Evolutionary conservation across 2,113 vertebrate genomes (phyloP).

Genomic region (Phylloscopus trochilus): DNA sequence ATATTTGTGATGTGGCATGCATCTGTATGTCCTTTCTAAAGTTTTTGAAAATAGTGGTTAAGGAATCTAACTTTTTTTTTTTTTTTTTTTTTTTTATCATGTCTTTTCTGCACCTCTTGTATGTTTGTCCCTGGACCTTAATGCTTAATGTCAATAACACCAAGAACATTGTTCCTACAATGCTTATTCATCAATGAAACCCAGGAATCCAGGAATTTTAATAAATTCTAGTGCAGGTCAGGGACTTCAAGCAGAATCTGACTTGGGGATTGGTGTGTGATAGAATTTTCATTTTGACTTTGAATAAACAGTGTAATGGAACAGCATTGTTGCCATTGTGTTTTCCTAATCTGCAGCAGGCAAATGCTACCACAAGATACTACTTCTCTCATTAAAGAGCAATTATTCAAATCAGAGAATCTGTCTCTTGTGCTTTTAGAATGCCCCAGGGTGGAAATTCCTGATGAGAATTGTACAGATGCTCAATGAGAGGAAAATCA

Average conservation of each 20-base stretch:
- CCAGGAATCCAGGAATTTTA: not conserved
- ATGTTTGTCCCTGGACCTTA: not conserved
- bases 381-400: not conserved
- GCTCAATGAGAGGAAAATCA: not conserved
- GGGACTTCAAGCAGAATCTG: not conserved
- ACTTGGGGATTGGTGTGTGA: not conserved
- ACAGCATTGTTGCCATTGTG: not conserved
- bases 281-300: not conserved
- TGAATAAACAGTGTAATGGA: not conserved
- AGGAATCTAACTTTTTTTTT: rapidly evolving
- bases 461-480: slow-evolving; percentile 31
- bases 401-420: slow-evolving; percentile 13
- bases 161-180: not conserved
- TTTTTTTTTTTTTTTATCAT: no score
- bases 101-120: not conserved
- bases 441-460: not conserved
- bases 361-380: not conserved
- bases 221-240: not conserved
- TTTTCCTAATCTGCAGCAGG: not conserved
- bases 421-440: slow-evolving; percentile 1
- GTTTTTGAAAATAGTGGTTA: not conserved
- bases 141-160: rapidly evolving
- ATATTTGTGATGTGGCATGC: not conserved
- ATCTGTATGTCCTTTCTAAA: not conserved
- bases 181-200: not conserved